These are phyloP conservation scores for Augochlora pura DNA, from an alignment of 1,140 invertebrate species.

Conservation along the genomic window DNA sequence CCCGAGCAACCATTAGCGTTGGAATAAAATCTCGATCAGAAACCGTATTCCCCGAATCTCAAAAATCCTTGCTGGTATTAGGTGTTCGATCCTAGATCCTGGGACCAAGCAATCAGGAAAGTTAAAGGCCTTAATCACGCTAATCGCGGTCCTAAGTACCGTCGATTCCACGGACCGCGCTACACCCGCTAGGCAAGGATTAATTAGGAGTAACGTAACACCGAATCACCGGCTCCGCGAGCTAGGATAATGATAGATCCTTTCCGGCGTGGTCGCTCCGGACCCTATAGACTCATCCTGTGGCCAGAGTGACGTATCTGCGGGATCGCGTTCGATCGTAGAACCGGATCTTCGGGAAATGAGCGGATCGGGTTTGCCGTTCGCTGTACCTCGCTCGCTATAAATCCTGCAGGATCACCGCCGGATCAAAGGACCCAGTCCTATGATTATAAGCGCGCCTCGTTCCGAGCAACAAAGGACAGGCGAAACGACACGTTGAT, in stretches of 20 bases:
- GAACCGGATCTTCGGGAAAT: constrained; percentile 26
- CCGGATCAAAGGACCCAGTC: neutral
- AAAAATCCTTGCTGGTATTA: too few species aligned
- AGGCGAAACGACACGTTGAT: constrained; percentile 34
- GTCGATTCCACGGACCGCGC: too few species aligned
- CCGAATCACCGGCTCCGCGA: neutral
- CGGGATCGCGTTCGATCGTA: constrained; percentile 13
- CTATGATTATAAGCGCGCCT: constrained; percentile 4
- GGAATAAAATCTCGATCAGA: too few species aligned
- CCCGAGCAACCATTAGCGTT: too few species aligned
- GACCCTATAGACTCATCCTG: constrained; percentile 10
- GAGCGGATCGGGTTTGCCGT: constrained; percentile 18
- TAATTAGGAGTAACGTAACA: constrained; percentile 12
- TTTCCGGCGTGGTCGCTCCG: neutral
- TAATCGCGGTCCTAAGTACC: too few species aligned
- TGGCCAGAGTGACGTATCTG: neutral
- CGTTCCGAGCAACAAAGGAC: constrained; percentile 19
- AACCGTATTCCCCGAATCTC: too few species aligned
- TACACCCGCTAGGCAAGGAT: neutral
- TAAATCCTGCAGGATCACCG: too few species aligned
- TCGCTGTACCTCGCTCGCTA: neutral
- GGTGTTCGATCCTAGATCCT: too few species aligned
- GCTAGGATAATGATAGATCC: constrained; percentile 1
- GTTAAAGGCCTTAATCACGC: too few species aligned
- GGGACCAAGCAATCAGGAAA: too few species aligned